Evolutionary conservation across 92 coral and sea anemone genomes (phyloP).

Genomic region (Muricea muricata): DNA sequence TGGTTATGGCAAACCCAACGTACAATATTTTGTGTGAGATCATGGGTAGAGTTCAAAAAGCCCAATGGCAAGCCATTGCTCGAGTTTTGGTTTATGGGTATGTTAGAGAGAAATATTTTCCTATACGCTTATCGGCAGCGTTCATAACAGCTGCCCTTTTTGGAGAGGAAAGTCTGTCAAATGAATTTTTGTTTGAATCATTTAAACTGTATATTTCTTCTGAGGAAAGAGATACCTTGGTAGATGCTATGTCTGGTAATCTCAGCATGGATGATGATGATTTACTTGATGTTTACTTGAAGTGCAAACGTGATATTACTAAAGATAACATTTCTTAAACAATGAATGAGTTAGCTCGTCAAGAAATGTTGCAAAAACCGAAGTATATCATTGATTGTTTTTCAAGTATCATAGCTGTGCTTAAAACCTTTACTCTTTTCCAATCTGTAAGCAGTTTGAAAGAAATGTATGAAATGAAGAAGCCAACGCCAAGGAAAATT

Average conservation of each 20-base stretch:
- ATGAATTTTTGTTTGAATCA: conserved; percentile 35
- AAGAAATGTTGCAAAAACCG: conserved; percentile 67
- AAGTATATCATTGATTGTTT: conserved; percentile 49
- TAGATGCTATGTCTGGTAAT: conserved; percentile 34
- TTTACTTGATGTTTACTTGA: conserved; percentile 39
- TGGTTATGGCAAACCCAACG: no score
- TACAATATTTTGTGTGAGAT: no score
- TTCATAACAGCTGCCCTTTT: conserved; percentile 30
- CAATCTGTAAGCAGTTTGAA: conserved; percentile 33
- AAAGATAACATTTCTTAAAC: conserved; percentile 53
- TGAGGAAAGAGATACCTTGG: conserved; percentile 43
- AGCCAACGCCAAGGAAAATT: conserved; percentile 47
- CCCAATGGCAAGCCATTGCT: conserved; percentile 43
- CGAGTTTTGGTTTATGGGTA: conserved; percentile 44
- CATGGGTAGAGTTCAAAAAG: no score
- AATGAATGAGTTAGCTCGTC: conserved; percentile 63
- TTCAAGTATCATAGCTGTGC: conserved; percentile 1
- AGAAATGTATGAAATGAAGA: conserved; percentile 49
- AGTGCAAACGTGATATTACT: conserved; percentile 47
- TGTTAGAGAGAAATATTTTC: conserved; percentile 19
- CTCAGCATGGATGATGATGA: conserved; percentile 33
- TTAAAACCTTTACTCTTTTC: conserved; percentile 21
- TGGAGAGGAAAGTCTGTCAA: conserved; percentile 49
- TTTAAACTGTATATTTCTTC: conserved; percentile 42
- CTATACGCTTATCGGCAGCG: conserved; percentile 28